phyloP scores from a whole-genome alignment of 53 echinoderm and acorn worm species.

The Antedon mediterranea region DNA sequence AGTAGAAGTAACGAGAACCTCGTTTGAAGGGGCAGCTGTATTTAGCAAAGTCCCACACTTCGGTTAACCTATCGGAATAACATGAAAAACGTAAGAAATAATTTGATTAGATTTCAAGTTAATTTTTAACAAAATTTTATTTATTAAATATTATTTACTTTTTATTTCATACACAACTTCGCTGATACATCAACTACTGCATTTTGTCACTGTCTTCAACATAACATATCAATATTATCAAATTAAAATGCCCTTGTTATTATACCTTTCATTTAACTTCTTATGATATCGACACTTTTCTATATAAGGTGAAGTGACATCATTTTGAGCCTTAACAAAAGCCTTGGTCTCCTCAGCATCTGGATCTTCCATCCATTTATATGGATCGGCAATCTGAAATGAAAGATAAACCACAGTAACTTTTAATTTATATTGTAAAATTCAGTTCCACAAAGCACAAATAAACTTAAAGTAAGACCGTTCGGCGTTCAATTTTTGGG shows the following conservation, averaged over 20 bases:
- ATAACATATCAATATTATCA: neutral
- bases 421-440: no score
- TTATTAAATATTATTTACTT: no score
- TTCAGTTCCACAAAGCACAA: no score
- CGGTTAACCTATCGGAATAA: constrained; percentile 49
- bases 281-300: constrained; percentile 52
- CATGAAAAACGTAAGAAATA: no score
- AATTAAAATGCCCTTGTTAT: no score
- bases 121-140: no score
- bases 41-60: constrained; percentile 87
- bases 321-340: constrained; percentile 87
- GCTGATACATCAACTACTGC: no score
- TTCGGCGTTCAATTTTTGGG: no score
- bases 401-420: neutral
- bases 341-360: constrained; percentile 86
- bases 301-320: constrained; percentile 72
- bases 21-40: constrained; percentile 94
- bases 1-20: constrained; percentile 84
- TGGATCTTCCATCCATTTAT: constrained; percentile 87
- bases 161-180: no score
- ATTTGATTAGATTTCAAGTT: no score
- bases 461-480: no score
- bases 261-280: constrained; percentile 68
- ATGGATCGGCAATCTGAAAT: constrained; percentile 68
- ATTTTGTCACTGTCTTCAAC: no score